Conservation (phyloP, 1,140 invertebrate species). For the Ylistrum balloti region DNA sequence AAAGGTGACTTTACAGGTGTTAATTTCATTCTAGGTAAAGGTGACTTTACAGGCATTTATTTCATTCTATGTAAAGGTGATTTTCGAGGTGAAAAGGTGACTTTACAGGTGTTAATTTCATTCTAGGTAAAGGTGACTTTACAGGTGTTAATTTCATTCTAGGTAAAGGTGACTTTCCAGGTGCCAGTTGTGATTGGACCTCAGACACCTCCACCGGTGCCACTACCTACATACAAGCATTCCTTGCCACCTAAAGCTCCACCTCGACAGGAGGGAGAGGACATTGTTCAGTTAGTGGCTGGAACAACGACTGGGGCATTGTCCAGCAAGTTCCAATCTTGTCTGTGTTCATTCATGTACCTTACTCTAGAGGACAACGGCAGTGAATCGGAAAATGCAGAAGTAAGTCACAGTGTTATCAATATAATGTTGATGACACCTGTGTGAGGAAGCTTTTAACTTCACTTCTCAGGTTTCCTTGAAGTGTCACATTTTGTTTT, state of each 20-base stretch:
- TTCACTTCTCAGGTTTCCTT: too few relatives aligned
- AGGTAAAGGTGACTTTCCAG: conserved; percentile 76
- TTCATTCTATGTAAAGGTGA: too few relatives aligned
- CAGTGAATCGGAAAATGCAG: neutral
- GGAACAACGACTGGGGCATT: conserved; percentile 55
- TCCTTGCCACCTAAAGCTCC: conserved; percentile 48
- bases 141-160: too few relatives aligned
- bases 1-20: too few relatives aligned
- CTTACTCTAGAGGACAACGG: conserved; percentile 67
- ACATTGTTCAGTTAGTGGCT: conserved; percentile 62
- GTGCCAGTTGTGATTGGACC: conserved; percentile 76
- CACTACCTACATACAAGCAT: conserved; percentile 61
- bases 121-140: conserved; percentile 71
- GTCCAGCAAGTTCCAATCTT: conserved; percentile 42
- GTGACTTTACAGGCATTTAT: too few relatives aligned
- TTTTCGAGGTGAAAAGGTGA: too few relatives aligned
- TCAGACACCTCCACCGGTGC: conserved; percentile 61
- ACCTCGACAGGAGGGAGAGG: conserved; percentile 51
- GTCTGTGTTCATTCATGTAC: conserved; percentile 69
- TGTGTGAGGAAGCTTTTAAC: too few relatives aligned
- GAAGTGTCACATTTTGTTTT: too few relatives aligned
- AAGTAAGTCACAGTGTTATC: neutral
- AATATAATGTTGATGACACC: too few relatives aligned
- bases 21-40: too few relatives aligned
- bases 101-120: too few relatives aligned